phyloP scores from a whole-genome alignment of 2,113 vertebrate genomes.

The Sphyrna mokarran region DNA sequence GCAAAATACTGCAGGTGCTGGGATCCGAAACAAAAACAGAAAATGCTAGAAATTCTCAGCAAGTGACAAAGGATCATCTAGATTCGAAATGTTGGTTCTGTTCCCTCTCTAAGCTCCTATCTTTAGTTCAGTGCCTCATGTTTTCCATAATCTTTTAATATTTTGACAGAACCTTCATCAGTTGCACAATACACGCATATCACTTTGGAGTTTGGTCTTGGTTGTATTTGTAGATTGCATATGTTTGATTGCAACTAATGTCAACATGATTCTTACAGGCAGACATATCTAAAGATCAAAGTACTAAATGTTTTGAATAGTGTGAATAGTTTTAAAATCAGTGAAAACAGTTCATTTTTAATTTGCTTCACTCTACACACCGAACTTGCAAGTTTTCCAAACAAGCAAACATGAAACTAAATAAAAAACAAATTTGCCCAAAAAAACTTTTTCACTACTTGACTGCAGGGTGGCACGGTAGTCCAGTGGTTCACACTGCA shows the following conservation, averaged over 20 bases:
- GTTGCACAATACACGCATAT: neutral
- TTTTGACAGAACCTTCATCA: neutral
- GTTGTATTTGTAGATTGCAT: neutral
- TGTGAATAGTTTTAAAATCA: neutral
- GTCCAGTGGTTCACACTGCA: too few relatives aligned
- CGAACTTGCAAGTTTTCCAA: neutral
- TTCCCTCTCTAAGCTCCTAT: too few relatives aligned
- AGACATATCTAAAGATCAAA: neutral
- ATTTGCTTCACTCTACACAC: neutral
- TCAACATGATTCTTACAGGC: neutral
- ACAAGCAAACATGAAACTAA: neutral
- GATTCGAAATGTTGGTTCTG: too few relatives aligned
- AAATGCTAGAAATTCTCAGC: too few relatives aligned
- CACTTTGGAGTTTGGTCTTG: neutral
- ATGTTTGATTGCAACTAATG: too few relatives aligned
- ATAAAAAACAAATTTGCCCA: neutral
- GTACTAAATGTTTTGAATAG: neutral
- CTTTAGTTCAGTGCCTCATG: neutral
- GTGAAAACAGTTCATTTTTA: neutral
- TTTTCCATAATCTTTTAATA: neutral
- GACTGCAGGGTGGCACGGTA: neutral
- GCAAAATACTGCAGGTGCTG: too few relatives aligned
- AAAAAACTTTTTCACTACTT: neutral
- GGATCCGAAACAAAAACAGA: too few relatives aligned
- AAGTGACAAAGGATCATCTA: too few relatives aligned